A percentile compares a stretch with the other conserved stretches of the same genome.
phyloP scores from a whole-genome alignment of 2,113 vertebrate genomes.

The Pseudonaja textilis region DNA sequence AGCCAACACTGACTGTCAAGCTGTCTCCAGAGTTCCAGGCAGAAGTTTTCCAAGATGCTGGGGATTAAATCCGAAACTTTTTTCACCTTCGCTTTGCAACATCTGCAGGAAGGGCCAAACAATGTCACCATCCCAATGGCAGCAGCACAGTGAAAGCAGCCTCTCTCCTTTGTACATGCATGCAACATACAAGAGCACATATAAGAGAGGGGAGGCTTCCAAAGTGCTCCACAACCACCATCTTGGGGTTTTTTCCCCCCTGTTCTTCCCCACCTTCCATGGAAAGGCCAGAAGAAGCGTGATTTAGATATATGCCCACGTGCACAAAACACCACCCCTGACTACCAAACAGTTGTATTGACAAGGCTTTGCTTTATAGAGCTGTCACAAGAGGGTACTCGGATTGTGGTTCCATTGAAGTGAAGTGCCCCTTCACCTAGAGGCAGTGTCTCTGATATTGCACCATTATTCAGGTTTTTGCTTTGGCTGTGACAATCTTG shows the following conservation, averaged over 20 bases:
- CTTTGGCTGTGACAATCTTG: not conserved
- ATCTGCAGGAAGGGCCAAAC: not conserved
- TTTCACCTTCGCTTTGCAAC: not conserved
- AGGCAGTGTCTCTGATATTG: not conserved
- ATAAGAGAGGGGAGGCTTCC: not conserved
- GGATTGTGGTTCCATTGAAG: not conserved
- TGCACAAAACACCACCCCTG: not conserved
- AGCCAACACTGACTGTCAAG: not conserved
- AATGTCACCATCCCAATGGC: not conserved
- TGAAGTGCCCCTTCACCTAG: not conserved
- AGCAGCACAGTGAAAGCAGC: not conserved
- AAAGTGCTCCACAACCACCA: not conserved
- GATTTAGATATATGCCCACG: not conserved
- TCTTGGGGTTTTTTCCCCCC: not conserved
- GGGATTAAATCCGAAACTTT: not conserved
- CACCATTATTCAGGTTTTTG: not conserved
- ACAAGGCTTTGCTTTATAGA: not conserved
- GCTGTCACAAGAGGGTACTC: not conserved
- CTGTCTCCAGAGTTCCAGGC: not conserved
- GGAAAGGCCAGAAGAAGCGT: not conserved
- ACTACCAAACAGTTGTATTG: not conserved
- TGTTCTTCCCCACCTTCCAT: not conserved
- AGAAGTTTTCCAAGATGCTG: not conserved
- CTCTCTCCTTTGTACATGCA: not conserved
- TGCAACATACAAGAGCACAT: not conserved